phyloP scores from a whole-genome alignment of 1,140 invertebrate genomes.

The Mercenaria mercenaria region DNA sequence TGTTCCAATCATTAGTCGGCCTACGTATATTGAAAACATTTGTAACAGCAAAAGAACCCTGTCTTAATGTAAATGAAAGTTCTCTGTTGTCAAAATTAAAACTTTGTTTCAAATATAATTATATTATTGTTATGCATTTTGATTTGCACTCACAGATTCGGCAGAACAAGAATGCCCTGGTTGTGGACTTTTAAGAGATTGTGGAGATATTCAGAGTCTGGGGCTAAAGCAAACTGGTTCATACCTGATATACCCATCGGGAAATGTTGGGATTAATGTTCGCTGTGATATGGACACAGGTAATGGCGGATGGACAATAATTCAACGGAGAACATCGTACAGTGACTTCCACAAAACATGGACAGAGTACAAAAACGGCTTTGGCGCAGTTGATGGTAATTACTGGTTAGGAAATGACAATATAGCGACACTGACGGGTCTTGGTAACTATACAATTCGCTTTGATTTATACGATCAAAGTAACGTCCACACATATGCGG shows the following conservation, averaged over 20 bases:
- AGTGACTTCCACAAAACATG: constrained; percentile 87
- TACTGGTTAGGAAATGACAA: constrained; percentile 70
- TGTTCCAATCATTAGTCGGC: too few relatives aligned
- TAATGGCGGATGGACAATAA: constrained; percentile 94
- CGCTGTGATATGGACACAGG: constrained; percentile 92
- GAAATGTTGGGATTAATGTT: constrained; percentile 90
- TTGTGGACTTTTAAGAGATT: not conserved
- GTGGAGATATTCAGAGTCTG: not conserved
- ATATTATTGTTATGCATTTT: too few relatives aligned
- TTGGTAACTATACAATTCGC: constrained; percentile 7
- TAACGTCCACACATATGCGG: not conserved
- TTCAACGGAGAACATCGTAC: constrained; percentile 88
- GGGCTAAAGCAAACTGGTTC: not conserved
- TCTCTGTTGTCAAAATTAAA: too few relatives aligned
- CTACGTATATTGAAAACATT: too few relatives aligned
- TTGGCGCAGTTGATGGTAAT: constrained; percentile 58
- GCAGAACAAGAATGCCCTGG: not conserved
- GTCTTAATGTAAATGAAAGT: too few relatives aligned
- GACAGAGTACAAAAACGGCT: constrained; percentile 67
- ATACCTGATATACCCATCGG: not conserved
- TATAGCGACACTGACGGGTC: constrained; percentile 53
- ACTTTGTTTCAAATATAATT: too few relatives aligned
- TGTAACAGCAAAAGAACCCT: too few relatives aligned
- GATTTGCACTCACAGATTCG: not conserved
- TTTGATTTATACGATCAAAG: constrained; percentile 6